Evolutionary conservation across 2,888 invertebrate species (phyloP), one percentile per base, ranked within the genome.

Genomic region (Clostera curtula): DNA sequence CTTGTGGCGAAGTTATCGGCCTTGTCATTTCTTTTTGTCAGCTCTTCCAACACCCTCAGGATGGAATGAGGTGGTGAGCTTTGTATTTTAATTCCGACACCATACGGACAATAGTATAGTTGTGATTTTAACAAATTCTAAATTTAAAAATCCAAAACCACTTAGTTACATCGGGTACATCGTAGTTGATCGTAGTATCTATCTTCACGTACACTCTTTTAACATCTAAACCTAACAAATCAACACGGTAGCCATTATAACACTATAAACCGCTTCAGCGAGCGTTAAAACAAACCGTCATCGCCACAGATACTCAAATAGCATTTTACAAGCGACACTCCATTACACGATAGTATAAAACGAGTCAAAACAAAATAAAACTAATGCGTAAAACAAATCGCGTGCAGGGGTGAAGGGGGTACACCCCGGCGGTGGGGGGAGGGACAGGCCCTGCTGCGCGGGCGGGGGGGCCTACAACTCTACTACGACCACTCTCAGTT

Each of bases 401-500:
- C 29, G 37, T 39, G 43, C 29, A 43, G 38, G 33, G 36, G 41
- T 34, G 37, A 34, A 28, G 42, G 42, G 50, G 56, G 56, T 51
- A 50, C 37, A 54, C 12, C 20, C 19, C 50, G 56, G 40, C 12
- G 26, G 13, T n/a, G 7, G 20, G 5, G 22, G n/a, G 40, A 25
- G 40, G 36, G 26, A 24, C 29, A 29, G 42, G 31, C 35, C 27
- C 33, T 24, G 32, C 25, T 19, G 14, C 14, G 31, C 36, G 36
- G 33, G 39, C 43, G 54, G 60, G 56, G 57, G 52, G 44, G 62
- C 53, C 70, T 75, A 79, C 79, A 76, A 77, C 75, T 76, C 69
- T 72, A 83, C 82, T 82, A 80, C 82, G 76, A 37, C 21, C 76
- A 79, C 83, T 82, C 80, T 83, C 82, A 65, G 71, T 82, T 84